phyloP scores from a whole-genome alignment of 2,113 vertebrate species.

The Microcebus griseorufus region DNA sequence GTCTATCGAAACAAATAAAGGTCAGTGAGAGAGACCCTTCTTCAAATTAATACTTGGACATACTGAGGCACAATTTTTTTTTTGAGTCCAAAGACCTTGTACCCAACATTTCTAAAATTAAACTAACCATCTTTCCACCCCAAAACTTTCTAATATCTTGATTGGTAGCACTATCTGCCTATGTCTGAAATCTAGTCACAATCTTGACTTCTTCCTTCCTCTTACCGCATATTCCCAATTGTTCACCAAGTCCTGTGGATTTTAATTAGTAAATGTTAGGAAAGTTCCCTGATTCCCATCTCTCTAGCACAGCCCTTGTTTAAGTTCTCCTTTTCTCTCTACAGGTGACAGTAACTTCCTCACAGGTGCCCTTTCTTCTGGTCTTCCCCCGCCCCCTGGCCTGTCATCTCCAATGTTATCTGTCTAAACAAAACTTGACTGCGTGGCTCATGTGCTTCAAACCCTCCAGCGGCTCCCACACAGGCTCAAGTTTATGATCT shows the following conservation, averaged over 20 bases:
- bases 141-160: neutral
- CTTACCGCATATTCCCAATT: neutral
- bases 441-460: fast-evolving
- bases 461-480: neutral
- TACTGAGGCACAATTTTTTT: neutral
- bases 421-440: neutral
- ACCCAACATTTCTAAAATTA: neutral
- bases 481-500: neutral
- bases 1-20: neutral
- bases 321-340: neutral
- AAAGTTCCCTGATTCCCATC: neutral
- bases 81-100: neutral
- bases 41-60: neutral
- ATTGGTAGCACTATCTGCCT: neutral
- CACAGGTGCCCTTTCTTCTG: neutral
- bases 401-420: neutral
- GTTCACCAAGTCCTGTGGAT: neutral
- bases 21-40: neutral
- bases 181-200: neutral
- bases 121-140: neutral
- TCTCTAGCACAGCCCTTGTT: neutral
- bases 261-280: neutral
- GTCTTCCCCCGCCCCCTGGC: neutral
- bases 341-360: neutral
- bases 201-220: neutral